A percentile compares a stretch with the other conserved stretches of the same genome.
These are phyloP conservation scores for Calidris pygmaea DNA, from an alignment of 2,113 vertebrate genomes.

Conservation along the genomic window DNA sequence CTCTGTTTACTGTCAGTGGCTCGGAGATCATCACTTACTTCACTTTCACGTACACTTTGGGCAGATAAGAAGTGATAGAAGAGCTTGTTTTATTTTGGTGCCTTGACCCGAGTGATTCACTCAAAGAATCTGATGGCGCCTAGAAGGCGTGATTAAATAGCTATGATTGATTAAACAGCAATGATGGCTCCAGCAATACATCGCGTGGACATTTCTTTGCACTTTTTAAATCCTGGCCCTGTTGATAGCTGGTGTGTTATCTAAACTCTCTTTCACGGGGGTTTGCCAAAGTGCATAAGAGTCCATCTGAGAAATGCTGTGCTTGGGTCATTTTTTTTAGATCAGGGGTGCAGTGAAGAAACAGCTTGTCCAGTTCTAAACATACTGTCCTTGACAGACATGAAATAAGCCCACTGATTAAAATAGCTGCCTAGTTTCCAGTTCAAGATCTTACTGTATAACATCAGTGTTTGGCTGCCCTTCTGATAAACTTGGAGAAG, in stretches of 20 bases:
- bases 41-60: background rate
- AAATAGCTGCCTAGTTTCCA: constrained; percentile 42
- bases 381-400: constrained; percentile 29
- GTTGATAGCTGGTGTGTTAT: background rate
- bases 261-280: background rate
- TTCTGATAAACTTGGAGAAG: constrained; percentile 81
- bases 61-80: background rate
- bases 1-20: background rate
- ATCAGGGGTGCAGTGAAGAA: constrained; percentile 1
- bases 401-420: constrained; percentile 59
- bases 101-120: background rate
- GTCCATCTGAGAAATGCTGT: background rate
- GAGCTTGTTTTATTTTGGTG: constrained; percentile 2
- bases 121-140: background rate
- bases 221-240: background rate
- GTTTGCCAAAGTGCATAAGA: background rate
- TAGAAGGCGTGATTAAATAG: background rate
- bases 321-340: constrained; percentile 39
- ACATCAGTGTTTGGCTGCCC: constrained; percentile 87
- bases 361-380: constrained; percentile 57
- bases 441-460: constrained; percentile 73
- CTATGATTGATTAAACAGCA: constrained; percentile 11
- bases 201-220: background rate
- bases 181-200: background rate
- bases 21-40: background rate